Conservation (phyloP, 2,888 invertebrate genomes). For the Aspidiotus destructor region DNA sequence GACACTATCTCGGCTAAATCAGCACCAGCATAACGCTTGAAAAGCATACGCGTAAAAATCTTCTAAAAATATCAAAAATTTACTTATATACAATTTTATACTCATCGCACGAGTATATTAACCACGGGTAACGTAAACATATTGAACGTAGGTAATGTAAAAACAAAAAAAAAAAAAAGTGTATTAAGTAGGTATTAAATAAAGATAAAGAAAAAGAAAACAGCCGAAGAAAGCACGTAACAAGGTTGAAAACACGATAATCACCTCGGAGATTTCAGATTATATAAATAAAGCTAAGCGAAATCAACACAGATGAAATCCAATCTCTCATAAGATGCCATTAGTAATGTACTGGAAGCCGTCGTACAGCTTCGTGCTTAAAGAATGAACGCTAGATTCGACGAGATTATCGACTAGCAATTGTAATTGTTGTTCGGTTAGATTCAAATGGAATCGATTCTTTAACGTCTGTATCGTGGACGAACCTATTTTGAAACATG, state of each 20-base stretch:
- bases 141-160: too few species aligned
- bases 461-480: slow-evolving; percentile 83
- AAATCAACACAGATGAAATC: too few species aligned
- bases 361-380: slow-evolving; percentile 96
- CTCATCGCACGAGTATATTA: too few species aligned
- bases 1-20: too few species aligned
- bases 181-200: not conserved
- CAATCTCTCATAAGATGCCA: slow-evolving; percentile 63
- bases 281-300: too few species aligned
- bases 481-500: slow-evolving; percentile 89
- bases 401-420: slow-evolving; percentile 87
- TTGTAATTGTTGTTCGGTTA: slow-evolving; percentile 91
- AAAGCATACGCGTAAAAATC: too few species aligned
- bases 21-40: too few species aligned
- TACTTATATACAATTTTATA: too few species aligned
- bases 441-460: slow-evolving; percentile 84
- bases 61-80: too few species aligned
- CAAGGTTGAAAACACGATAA: not conserved
- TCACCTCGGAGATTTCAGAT: not conserved
- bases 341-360: slow-evolving; percentile 98
- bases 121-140: too few species aligned
- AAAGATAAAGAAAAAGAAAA: not conserved
- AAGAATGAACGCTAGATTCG: slow-evolving; percentile 85
- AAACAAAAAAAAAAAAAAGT: too few species aligned
- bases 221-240: not conserved